Evolutionary conservation across 1,140 invertebrate species (phyloP).

Genomic region (Orchesella cincta): DNA sequence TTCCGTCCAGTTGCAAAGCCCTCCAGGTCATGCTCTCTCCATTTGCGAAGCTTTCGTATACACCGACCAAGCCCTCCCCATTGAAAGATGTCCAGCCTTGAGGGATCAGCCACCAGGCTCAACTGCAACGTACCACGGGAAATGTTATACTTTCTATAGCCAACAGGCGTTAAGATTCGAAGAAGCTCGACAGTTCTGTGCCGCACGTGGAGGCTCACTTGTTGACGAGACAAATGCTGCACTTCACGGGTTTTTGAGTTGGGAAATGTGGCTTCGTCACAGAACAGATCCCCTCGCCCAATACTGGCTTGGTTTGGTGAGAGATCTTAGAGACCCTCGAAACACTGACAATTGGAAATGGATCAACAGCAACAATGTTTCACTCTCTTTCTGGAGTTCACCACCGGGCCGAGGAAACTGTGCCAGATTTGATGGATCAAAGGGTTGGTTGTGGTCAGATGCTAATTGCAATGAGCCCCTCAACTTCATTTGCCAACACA

Average conservation of each 20-base stretch:
- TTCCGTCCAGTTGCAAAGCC: conserved; percentile 81
- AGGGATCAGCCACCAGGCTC: conserved; percentile 87
- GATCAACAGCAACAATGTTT: conserved; percentile 81
- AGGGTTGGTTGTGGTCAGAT: conserved; percentile 93
- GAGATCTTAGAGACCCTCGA: conserved; percentile 66
- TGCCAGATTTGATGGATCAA: conserved; percentile 85
- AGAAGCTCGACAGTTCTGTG: conserved; percentile 78
- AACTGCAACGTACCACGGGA: conserved; percentile 90
- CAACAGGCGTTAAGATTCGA: conserved; percentile 78
- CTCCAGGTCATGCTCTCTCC: conserved; percentile 70
- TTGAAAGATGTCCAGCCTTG: conserved; percentile 89
- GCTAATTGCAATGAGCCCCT: conserved; percentile 81
- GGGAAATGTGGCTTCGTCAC: conserved; percentile 80
- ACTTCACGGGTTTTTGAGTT: conserved; percentile 88
- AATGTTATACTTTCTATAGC: conserved; percentile 95
- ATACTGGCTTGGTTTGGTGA: conserved; percentile 90
- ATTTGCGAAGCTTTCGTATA: conserved; percentile 96
- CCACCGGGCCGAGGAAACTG: conserved; percentile 81
- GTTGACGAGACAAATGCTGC: conserved; percentile 93
- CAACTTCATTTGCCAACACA: conserved; percentile 92
- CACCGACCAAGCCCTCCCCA: conserved; percentile 78
- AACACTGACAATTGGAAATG: conserved; percentile 85
- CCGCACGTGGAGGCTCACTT: conserved; percentile 75
- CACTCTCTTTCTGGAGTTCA: conserved; percentile 89
- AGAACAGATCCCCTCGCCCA: conserved; percentile 86